Evolutionary conservation across 2,888 invertebrate genomes (phyloP).

Genomic region (Apoda limacodes): DNA sequence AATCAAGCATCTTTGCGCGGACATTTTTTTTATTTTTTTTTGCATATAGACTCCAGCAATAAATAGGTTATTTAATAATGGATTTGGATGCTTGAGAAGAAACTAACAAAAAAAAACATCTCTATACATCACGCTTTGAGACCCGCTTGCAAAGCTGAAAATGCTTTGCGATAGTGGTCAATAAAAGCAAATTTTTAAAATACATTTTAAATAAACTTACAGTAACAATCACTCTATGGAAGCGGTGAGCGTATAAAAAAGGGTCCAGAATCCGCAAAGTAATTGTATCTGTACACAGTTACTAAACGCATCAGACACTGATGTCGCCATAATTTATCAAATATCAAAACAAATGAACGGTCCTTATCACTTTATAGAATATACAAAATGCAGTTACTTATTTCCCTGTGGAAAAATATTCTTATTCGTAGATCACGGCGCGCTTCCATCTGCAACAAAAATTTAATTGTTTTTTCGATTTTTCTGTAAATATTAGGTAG

Average conservation of each 20-base stretch:
- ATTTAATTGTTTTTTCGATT: too few relatives aligned
- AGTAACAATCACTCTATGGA: constrained; percentile 62
- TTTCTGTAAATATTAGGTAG: too few relatives aligned
- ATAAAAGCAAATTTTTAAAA: constrained; percentile 54
- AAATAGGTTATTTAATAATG: constrained; percentile 20
- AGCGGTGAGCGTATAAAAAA: constrained; percentile 67
- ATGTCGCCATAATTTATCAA: constrained; percentile 64
- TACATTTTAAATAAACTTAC: constrained; percentile 52
- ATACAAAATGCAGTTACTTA: constrained; percentile 73
- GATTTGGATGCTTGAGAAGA: constrained; percentile 60
- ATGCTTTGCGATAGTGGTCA: constrained; percentile 51
- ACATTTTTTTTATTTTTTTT: too few relatives aligned
- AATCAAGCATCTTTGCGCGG: constrained; percentile 52
- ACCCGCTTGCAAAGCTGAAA: constrained; percentile 56
- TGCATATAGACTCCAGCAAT: too few relatives aligned
- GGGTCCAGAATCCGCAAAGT: constrained; percentile 63
- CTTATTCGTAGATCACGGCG: constrained; percentile 70
- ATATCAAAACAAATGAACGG: constrained; percentile 68
- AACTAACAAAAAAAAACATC: constrained; percentile 61
- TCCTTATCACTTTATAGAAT: constrained; percentile 71
- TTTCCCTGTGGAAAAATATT: constrained; percentile 72
- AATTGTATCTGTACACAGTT: constrained; percentile 56
- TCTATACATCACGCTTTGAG: constrained; percentile 65
- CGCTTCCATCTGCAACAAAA: constrained; percentile 63
- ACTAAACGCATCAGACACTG: constrained; percentile 59